Base-by-base conservation (phyloP, 2,797 vertebrate genomes). In the Poliocrania exsul region DNA sequence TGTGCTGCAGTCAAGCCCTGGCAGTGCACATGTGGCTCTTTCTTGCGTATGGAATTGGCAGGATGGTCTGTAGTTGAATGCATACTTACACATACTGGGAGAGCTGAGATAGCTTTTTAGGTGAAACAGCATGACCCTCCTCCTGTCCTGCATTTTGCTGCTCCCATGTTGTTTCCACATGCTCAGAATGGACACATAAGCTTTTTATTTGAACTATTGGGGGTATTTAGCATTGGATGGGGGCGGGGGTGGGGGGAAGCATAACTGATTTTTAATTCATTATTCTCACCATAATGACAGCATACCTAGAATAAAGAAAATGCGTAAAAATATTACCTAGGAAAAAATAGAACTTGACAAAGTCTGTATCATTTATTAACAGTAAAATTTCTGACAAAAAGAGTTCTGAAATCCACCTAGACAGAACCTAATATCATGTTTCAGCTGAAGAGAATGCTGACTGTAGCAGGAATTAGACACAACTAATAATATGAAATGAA, bases 81-180 rank as follows among this genome's bases (percentile, higher is more conserved):
- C 13, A 18, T 42, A 19, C 33, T 47, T 66, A 54, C 10, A 37
- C 13, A 16, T 49, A 13, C 35, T 38, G 62, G 24, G 44, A 72
- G n/a, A 38, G 3, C n/a, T 56, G 37, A 42, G 29, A 23, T 42
- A 70, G 31, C 7, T 35, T 65, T 33, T 26, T 31, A 15, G 0
- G 1, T 5, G 40, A 37, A 84, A 31, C 1, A 0, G 54, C 0
- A 0, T 13, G 2, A 35, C 23, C 49, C 1, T 0, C 28, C 5
- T 16, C 23, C 16, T 3, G 0, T 15, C 31, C 49, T 57, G 4
- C 15, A 13, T 61, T 84, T 74, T 57, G 17, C 29, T 66, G 13
- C 17, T 87, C 19, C 12, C 2, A 2, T 44, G 26, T 66, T 4
- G 0, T 67, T 86, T 35, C 60, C 37, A 23, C 16, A 29, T 0